Conservation (phyloP, 2,888 invertebrate genomes). For the Myopa tessellatipennis region DNA sequence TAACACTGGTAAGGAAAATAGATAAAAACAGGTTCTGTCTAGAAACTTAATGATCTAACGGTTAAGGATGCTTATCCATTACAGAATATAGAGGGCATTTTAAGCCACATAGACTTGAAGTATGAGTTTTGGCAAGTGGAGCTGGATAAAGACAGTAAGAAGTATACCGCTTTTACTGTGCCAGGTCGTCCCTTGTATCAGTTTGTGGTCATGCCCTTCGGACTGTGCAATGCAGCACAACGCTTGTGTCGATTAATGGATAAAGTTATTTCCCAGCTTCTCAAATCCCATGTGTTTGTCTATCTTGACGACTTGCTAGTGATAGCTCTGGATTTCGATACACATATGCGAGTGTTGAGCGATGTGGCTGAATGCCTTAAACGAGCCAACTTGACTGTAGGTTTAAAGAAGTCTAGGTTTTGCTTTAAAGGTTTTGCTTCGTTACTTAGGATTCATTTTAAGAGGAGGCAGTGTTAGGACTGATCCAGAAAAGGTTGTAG, state of each 20-base stretch:
- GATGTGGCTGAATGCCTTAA: neutral
- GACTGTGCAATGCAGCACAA: slow-evolving; percentile 7
- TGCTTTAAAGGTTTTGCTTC: slow-evolving; percentile 33
- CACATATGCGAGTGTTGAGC: neutral
- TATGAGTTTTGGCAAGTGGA: slow-evolving; percentile 1
- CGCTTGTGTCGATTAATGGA: neutral
- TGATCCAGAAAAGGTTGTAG: neutral
- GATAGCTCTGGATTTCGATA: neutral
- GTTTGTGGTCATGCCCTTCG: neutral
- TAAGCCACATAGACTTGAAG: slow-evolving; percentile 5
- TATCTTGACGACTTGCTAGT: slow-evolving; percentile 14
- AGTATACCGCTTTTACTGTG: neutral
- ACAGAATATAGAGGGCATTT: neutral
- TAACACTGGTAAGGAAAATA: slow-evolving; percentile 22
- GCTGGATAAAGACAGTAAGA: neutral
- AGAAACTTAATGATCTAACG: slow-evolving; percentile 19
- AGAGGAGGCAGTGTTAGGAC: neutral
- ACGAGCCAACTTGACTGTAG: neutral
- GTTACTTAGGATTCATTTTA: slow-evolving; percentile 29
- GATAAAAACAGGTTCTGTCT: slow-evolving; percentile 34
- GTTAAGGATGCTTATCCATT: slow-evolving; percentile 19
- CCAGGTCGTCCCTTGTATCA: neutral
- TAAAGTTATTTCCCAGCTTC: neutral
- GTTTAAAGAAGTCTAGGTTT: neutral
- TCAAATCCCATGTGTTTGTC: neutral